These are phyloP conservation scores for Hirtodrosophila duncani DNA, from an alignment of 2,888 invertebrate genomes.

Conservation along the genomic window DNA sequence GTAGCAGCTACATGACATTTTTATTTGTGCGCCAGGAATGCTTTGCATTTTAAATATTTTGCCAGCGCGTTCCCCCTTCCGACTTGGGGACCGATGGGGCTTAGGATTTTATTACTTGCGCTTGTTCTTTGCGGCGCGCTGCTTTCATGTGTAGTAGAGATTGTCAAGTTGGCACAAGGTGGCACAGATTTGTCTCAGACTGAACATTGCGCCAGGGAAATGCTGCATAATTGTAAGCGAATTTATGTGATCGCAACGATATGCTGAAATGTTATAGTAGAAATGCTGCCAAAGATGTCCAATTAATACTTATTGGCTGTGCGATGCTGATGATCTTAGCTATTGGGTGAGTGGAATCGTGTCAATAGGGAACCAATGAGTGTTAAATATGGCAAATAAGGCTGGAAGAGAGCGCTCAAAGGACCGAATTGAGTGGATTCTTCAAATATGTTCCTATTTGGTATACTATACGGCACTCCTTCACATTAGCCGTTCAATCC, in stretches of 20 bases:
- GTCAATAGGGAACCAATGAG: too few relatives aligned
- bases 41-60: conserved; percentile 69
- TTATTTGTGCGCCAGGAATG: conserved; percentile 60
- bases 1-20: conserved; percentile 57
- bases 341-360: too few relatives aligned
- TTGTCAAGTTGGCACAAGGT: conserved; percentile 52
- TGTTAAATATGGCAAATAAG: too few relatives aligned
- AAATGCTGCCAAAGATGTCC: too few relatives aligned
- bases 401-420: too few relatives aligned
- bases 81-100: conserved; percentile 2
- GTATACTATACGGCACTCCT: too few relatives aligned
- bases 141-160: conserved; percentile 39
- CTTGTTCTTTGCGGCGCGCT: conserved; percentile 10
- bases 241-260: background rate
- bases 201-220: too few relatives aligned
- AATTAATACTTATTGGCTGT: too few relatives aligned
- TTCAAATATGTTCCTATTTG: too few relatives aligned
- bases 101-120: conserved; percentile 41
- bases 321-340: too few relatives aligned
- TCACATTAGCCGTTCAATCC: too few relatives aligned
- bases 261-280: background rate
- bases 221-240: conserved; percentile 7
- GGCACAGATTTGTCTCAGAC: conserved; percentile 55
- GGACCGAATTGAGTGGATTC: too few relatives aligned
- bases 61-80: conserved; percentile 14